Evolutionary conservation across 2,113 vertebrate genomes (phyloP), one percentile per base, ranked within the genome.

Genomic region (Chaetodon auriga): DNA sequence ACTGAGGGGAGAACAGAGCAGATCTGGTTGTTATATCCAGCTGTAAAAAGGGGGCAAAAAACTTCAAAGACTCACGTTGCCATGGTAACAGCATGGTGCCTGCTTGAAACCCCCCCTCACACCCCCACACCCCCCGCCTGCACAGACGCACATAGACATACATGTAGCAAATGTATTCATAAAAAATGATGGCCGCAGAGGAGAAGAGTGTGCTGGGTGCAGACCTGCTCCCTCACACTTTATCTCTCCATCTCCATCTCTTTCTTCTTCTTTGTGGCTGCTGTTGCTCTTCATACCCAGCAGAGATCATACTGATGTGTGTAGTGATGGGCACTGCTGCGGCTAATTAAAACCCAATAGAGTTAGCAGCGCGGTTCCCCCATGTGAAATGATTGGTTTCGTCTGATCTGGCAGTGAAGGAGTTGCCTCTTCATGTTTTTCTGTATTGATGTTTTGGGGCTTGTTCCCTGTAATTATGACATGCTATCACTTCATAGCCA

Each of bases 51-150:
- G 78, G 83, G 85, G 81, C 41, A 75, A 86, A 89, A 87, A 85
- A 90, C 92, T 92, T 94, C 92, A 93, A 94, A 94, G 92, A 90
- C 87, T 78, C 75, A 45, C 5, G 94, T 95, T 95, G 90, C 93
- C 92, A 96, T 96, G 91, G 94, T 90, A 95, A 95, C 95, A 89
- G 86, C 63, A 83, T 83, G 86, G 90, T 82, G 92, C 86, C 90
- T 81, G 86, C 82, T 88, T 92, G 90, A 84, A 92, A 80, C 81
- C 89, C 84, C 78, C 41, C 80, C 83, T 65, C 53, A 53, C 16
- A 64, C 66, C 61, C 62, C 66, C 38, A 5, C 38, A 41, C 38
- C 38, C 38, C 38, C 38, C 11, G 72, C 46, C 14, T 7, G 61
- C 79, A 69, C 71, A 68, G 12, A 70, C 80, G 78, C 78, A 68